Evolutionary conservation across 2,888 invertebrate genomes (phyloP).

Genomic region (Thalpophila matura): DNA sequence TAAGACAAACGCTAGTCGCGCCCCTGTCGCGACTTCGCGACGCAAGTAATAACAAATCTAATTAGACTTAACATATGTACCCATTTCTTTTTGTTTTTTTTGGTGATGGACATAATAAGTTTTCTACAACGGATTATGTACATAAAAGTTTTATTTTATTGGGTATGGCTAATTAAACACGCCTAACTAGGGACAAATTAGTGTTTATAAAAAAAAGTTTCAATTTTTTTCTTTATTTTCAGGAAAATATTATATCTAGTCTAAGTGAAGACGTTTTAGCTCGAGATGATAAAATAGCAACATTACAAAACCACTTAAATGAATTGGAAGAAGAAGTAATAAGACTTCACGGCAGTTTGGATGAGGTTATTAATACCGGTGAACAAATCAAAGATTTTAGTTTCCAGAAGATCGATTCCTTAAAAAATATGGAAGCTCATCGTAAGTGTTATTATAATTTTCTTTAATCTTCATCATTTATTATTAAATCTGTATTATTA

Average conservation of each 20-base stretch:
- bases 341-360: constrained; percentile 73
- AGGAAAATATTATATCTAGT: constrained; percentile 77
- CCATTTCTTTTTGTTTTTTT: too few species aligned
- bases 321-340: constrained; percentile 80
- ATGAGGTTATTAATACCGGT: constrained; percentile 74
- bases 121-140: too few species aligned
- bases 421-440: constrained; percentile 82
- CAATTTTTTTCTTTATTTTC: constrained; percentile 59
- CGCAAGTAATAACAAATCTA: too few species aligned
- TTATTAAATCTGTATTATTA: not conserved
- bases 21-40: too few species aligned
- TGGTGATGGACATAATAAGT: too few species aligned
- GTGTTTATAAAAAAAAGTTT: not conserved
- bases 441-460: constrained; percentile 72
- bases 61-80: too few species aligned
- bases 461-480: not conserved
- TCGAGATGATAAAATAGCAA: constrained; percentile 79
- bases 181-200: not conserved
- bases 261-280: constrained; percentile 75
- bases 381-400: constrained; percentile 77
- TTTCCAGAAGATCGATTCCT: constrained; percentile 73
- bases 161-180: not conserved
- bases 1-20: too few species aligned
- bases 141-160: too few species aligned
- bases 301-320: constrained; percentile 85